These are phyloP conservation scores for Corvus moneduloides DNA, from an alignment of 2,113 vertebrate species.

Conservation along the genomic window DNA sequence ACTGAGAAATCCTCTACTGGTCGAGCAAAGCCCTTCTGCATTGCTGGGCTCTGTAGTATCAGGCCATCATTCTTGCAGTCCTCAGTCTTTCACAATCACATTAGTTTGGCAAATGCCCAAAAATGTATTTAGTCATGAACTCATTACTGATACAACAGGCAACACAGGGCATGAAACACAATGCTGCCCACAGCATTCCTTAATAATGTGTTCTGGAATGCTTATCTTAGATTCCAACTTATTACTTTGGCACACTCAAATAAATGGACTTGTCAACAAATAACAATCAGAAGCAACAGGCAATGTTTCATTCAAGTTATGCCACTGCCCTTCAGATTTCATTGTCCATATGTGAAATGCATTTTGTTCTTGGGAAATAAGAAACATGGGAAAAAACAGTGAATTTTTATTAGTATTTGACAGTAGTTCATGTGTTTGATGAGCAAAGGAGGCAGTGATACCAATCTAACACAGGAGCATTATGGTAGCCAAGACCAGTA, in stretches of 20 bases:
- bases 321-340: not conserved
- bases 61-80: conserved; percentile 27
- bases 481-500: not conserved
- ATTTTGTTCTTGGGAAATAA: not conserved
- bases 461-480: not conserved
- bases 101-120: conserved; percentile 54
- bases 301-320: conserved; percentile 19
- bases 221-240: conserved; percentile 64
- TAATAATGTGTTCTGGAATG: conserved; percentile 69
- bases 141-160: conserved; percentile 71
- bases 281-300: conserved; percentile 13
- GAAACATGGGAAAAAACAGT: not conserved
- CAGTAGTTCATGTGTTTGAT: not conserved
- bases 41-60: conserved; percentile 31
- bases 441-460: not conserved
- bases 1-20: conserved; percentile 14
- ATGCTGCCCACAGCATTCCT: conserved; percentile 61
- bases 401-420: not conserved
- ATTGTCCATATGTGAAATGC: not conserved
- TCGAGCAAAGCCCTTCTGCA: not conserved
- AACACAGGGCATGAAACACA: conserved; percentile 60
- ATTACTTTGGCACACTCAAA: conserved; percentile 48
- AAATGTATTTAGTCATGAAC: conserved; percentile 64
- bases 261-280: conserved; percentile 68
- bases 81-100: conserved; percentile 57